Conservation (phyloP, 2,113 vertebrate genomes). For the Motacilla tschutschensis region DNA sequence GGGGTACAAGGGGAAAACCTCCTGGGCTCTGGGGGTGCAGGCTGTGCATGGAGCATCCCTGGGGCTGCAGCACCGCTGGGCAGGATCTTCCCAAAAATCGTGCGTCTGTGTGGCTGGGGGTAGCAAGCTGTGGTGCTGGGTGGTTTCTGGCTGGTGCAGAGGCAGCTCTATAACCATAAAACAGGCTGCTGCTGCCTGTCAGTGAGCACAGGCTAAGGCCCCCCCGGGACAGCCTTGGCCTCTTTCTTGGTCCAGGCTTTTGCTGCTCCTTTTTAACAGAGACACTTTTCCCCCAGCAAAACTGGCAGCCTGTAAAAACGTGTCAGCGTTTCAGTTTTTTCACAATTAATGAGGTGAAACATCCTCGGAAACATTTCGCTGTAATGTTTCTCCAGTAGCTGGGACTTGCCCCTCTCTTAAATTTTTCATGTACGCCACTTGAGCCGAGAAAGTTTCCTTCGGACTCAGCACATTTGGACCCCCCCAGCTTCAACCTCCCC, state of each 20-base stretch:
- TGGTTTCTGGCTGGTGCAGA: constrained; percentile 20
- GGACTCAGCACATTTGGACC: constrained; percentile 48
- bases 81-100: accelerated
- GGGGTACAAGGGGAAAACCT: background rate
- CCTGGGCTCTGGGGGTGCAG: background rate
- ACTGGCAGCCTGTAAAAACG: constrained; percentile 54
- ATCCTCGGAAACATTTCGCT: constrained; percentile 52
- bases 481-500: background rate
- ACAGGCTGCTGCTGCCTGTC: constrained; percentile 32
- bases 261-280: constrained; percentile 29
- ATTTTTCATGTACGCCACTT: constrained; percentile 48
- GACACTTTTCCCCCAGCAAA: constrained; percentile 43
- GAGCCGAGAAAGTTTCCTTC: constrained; percentile 43
- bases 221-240: constrained; percentile 28
- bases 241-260: background rate
- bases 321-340: constrained; percentile 63
- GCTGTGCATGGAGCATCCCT: background rate
- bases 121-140: background rate
- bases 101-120: background rate
- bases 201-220: constrained; percentile 1
- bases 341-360: constrained; percentile 66
- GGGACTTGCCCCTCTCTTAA: constrained; percentile 35
- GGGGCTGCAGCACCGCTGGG: accelerated
- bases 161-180: constrained; percentile 15
- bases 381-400: constrained; percentile 47